Percentiles rank a stretch among this genome's conserved stretches.
Conservation (phyloP, 2,113 vertebrate genomes). For the Chionodraco myersi region DNA sequence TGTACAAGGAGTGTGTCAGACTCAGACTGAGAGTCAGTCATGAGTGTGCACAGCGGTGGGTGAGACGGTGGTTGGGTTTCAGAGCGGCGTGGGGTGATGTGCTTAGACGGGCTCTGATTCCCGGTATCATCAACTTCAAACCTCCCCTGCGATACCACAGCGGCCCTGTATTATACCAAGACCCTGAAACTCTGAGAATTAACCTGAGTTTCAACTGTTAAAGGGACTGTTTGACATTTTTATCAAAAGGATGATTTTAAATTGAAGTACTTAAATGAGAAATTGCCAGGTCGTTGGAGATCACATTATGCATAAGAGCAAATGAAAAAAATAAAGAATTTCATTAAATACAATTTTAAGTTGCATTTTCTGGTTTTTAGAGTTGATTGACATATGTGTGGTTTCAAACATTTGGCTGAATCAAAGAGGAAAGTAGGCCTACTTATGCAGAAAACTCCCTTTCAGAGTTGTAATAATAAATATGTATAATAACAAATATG, state of each 20-base stretch:
- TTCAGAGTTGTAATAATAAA: neutral
- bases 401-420: neutral
- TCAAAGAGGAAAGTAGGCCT: neutral
- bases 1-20: slow-evolving; percentile 65
- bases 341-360: no score
- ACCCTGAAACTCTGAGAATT: slow-evolving; percentile 59
- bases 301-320: neutral
- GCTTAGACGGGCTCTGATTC: slow-evolving; percentile 62
- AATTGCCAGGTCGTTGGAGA: neutral
- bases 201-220: slow-evolving; percentile 24
- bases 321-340: neutral
- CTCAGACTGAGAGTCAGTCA: slow-evolving; percentile 83
- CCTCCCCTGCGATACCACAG: slow-evolving; percentile 72
- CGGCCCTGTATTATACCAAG: slow-evolving; percentile 67
- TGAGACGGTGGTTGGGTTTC: slow-evolving; percentile 74
- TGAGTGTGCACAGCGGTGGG: slow-evolving; percentile 75
- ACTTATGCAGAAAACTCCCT: neutral
- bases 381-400: neutral
- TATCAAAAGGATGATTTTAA: slow-evolving; percentile 19
- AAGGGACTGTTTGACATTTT: slow-evolving; percentile 56
- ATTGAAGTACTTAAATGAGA: slow-evolving; percentile 12
- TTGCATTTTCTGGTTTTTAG: no score
- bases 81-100: slow-evolving; percentile 70
- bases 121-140: slow-evolving; percentile 69
- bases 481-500: neutral